Evolutionary conservation across 2,113 vertebrate species (phyloP).

Genomic region (Microcebus griseorufus): DNA sequence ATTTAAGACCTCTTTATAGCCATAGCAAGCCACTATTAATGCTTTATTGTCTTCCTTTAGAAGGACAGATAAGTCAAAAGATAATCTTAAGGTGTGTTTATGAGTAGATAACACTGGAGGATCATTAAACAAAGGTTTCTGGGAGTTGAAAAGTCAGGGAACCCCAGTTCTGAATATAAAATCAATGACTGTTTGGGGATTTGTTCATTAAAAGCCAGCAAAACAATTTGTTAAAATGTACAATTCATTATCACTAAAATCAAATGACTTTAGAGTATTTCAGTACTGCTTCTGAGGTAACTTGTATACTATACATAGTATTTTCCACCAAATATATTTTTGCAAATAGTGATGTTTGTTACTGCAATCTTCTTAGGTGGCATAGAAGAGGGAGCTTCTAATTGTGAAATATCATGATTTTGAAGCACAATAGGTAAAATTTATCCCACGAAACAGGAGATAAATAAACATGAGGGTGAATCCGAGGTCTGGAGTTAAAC

Average conservation of each 20-base stretch:
- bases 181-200: background rate
- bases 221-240: background rate
- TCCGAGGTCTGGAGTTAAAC: background rate
- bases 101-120: slow-evolving; percentile 35
- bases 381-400: background rate
- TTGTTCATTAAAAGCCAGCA: background rate
- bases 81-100: slow-evolving; percentile 63
- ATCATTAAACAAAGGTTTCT: slow-evolving; percentile 49
- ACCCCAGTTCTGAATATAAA: background rate
- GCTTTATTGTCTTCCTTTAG: slow-evolving; percentile 80
- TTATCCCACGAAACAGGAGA: background rate
- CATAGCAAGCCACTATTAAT: slow-evolving; percentile 72
- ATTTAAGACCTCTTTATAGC: slow-evolving; percentile 83
- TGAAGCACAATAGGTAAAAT: background rate
- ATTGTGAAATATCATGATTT: background rate
- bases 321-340: slow-evolving; percentile 17
- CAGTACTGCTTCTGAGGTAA: background rate
- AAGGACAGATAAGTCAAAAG: slow-evolving; percentile 81
- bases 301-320: background rate
- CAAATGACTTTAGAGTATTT: background rate
- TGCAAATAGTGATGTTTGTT: background rate
- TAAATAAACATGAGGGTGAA: background rate
- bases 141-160: background rate
- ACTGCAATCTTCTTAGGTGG: background rate
- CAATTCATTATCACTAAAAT: background rate